Evolutionary conservation across 2,888 invertebrate species (phyloP).

Genomic region (Alitta virens): DNA sequence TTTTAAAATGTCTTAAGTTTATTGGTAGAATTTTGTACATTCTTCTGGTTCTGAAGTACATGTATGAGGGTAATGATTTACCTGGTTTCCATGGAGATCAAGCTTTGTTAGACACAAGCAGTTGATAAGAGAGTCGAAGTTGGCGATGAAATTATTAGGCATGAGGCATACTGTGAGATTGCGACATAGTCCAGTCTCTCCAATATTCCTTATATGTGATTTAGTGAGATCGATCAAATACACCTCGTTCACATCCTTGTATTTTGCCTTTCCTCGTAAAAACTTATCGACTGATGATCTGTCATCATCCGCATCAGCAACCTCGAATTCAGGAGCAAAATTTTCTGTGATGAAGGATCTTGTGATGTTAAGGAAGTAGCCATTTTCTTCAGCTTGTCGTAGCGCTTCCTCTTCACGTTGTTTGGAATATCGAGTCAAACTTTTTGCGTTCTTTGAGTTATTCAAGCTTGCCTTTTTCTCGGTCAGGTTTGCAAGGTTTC

Average conservation of each 20-base stretch:
- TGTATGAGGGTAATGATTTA: conserved; percentile 18
- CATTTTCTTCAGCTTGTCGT: conserved; percentile 43
- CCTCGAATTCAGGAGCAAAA: conserved; percentile 23
- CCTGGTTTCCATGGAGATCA: conserved; percentile 53
- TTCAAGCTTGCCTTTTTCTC: too few relatives aligned
- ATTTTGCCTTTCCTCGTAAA: conserved; percentile 7
- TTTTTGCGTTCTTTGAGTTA: too few relatives aligned
- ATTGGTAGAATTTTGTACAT: too few relatives aligned
- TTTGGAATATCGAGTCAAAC: too few relatives aligned
- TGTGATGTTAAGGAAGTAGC: conserved; percentile 41
- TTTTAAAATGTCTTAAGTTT: too few relatives aligned
- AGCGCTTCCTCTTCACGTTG: conserved; percentile 45
- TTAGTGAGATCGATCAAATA: conserved; percentile 36
- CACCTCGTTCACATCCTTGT: conserved; percentile 37
- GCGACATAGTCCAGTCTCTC: conserved; percentile 44
- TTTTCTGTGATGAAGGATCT: conserved; percentile 36
- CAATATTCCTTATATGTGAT: conserved; percentile 44
- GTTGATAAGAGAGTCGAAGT: conserved; percentile 42
- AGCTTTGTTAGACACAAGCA: conserved; percentile 50
- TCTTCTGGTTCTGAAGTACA: too few relatives aligned
- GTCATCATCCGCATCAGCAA: not conserved
- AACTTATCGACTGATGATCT: not conserved
- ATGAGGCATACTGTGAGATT: conserved; percentile 47
- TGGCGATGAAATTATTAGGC: conserved; percentile 49
- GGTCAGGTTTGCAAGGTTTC: too few relatives aligned